These are phyloP conservation scores for Antedon mediterranea DNA, from an alignment of 53 echinoderm and acorn worm species.

Conservation along the genomic window DNA sequence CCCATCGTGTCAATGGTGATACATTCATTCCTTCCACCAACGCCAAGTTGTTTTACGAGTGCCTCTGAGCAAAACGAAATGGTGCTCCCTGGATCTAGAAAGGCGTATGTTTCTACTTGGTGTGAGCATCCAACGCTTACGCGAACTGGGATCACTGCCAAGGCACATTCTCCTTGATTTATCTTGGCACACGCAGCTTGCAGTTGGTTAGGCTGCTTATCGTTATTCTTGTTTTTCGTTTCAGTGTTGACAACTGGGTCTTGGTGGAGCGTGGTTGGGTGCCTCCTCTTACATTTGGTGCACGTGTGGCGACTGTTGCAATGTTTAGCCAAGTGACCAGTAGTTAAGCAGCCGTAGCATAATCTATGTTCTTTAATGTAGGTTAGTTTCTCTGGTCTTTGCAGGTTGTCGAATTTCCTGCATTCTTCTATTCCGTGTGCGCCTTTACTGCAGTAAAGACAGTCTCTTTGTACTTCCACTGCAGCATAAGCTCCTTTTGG, in stretches of 20 bases:
- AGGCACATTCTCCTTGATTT: neutral
- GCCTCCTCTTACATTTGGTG: neutral
- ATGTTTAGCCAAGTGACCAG: too few species aligned
- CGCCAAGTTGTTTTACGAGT: conserved; percentile 9
- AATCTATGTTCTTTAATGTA: too few species aligned
- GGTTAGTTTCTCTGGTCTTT: too few species aligned
- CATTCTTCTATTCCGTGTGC: too few species aligned
- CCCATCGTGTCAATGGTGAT: conserved; percentile 32
- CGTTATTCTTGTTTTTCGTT: neutral
- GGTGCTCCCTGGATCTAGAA: conserved; percentile 37
- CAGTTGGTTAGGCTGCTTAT: too few species aligned
- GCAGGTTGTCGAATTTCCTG: too few species aligned
- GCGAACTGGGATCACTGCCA: conserved; percentile 25
- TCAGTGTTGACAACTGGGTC: neutral
- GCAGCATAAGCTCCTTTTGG: neutral
- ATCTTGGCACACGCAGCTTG: too few species aligned
- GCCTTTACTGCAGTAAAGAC: conserved; percentile 20
- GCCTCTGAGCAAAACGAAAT: conserved; percentile 22
- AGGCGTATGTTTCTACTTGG: conserved; percentile 23
- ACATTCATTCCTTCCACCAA: too few species aligned
- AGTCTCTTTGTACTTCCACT: conserved; percentile 5
- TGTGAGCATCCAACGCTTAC: neutral
- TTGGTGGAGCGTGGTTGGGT: neutral
- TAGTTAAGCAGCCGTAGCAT: too few species aligned
- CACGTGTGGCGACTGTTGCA: neutral